Base-by-base conservation (phyloP, 2,888 invertebrate genomes). In the Scaptodrosophila latifasciaeformis region DNA sequence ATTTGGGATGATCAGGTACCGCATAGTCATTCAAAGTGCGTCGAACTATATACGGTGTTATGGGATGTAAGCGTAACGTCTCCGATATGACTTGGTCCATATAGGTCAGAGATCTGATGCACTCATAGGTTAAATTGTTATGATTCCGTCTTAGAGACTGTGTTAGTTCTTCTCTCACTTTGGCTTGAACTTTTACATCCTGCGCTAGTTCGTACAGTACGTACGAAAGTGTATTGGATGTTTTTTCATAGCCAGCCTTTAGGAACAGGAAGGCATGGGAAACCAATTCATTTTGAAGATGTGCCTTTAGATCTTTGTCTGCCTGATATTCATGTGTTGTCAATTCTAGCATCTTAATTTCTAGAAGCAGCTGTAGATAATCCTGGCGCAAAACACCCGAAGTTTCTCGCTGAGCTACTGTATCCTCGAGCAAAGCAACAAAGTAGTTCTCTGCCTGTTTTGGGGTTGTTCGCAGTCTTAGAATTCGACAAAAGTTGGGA, bases 241-340 rank as follows among this genome's bases (percentile, higher is more conserved):
- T 90, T 0, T 91, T 91, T 74, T 91, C 91, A 62, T 90, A 91
- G 0, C 92, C 92, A 2, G 91, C 83, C 31, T 83, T 63, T 13
- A 85, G 66, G 49, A 86, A 86, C 1, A 83, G 72, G 35, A 84
- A 84, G 0, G 83, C 82, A 54, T 86, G 85, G 2, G 84, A 85
- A 0, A 84, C 81, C 54, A 86, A 56, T 45, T 86, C 83, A 9
- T 81, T 68, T 1, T 85, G 65, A 3, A 85, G 69, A 52, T 82
- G 83, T 7, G 58, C 54, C 2, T 60, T 65, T 1, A 86, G 49
- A 13, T 77, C 74, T 39, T 78, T 79, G 53, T 87, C 85, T 44
- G 87, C 54, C 42, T 81, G 72, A 2, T 70, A 70, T 37, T 82
- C 81, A 30, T 82, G 83, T 0, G 81, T 83, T 29, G 70, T 78